Conservation (phyloP, 2,888 invertebrate species). For the Carabus problematicus region DNA sequence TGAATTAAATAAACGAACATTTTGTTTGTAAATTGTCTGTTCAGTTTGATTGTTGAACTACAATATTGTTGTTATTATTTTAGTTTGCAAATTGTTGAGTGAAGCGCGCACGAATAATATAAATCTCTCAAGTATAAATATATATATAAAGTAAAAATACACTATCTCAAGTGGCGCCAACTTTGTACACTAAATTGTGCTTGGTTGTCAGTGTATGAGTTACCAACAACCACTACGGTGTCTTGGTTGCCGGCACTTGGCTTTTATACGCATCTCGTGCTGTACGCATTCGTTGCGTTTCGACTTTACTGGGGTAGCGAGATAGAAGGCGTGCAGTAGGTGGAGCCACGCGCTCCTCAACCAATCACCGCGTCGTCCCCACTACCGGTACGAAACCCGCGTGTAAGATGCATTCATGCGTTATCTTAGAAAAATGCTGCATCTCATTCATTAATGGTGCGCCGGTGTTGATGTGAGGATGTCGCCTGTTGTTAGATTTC, state of each 20-base stretch:
- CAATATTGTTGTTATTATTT: not conserved
- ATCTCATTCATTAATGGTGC: conserved; percentile 26
- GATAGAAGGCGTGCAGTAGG: conserved; percentile 59
- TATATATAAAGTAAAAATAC: not conserved
- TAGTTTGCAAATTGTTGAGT: conserved; percentile 2
- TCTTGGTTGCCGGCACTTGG: conserved; percentile 7
- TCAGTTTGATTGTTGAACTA: not conserved
- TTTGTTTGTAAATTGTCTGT: conserved; percentile 51
- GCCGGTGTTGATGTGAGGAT: conserved; percentile 7
- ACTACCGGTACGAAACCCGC: conserved; percentile 22
- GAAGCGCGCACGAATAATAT: not conserved
- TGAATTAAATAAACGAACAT: conserved; percentile 64
- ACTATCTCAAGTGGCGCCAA: conserved; percentile 12
- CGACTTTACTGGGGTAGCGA: conserved; percentile 63
- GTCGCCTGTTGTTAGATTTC: conserved; percentile 7
- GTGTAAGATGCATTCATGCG: conserved; percentile 24
- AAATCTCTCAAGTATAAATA: conserved; percentile 9
- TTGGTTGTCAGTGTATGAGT: conserved; percentile 26
- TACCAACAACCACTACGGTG: conserved; percentile 31
- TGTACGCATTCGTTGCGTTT: conserved; percentile 62
- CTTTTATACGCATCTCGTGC: conserved; percentile 52
- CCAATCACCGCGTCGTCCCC: conserved; percentile 36
- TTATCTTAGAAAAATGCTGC: conserved; percentile 18
- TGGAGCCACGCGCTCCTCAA: conserved; percentile 50
- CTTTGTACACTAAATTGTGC: conserved; percentile 2